Percentiles rank a stretch among this genome's conserved stretches.
phyloP scores from a whole-genome alignment of 2,113 vertebrate genomes.

The Ophthalmolycus amberensis region DNA sequence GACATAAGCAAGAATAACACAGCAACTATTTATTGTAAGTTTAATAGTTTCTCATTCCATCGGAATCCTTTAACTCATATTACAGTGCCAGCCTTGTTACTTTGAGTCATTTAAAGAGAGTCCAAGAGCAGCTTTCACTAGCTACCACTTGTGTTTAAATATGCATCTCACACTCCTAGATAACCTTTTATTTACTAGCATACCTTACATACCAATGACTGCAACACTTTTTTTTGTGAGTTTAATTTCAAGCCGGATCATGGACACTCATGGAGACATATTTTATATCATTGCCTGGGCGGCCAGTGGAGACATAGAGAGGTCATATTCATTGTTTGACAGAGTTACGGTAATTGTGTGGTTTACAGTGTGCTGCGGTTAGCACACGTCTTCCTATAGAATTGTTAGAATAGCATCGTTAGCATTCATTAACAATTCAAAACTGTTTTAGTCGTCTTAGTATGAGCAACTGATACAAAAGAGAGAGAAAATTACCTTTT shows the following conservation, averaged over 20 bases:
- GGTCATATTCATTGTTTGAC: constrained; percentile 49
- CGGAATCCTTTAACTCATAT: neutral
- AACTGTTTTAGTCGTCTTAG: neutral
- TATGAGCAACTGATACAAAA: constrained; percentile 22
- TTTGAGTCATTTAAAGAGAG: constrained; percentile 23
- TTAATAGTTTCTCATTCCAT: constrained; percentile 20
- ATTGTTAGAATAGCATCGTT: neutral
- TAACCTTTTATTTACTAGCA: constrained; percentile 66
- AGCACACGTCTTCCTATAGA: constrained; percentile 24
- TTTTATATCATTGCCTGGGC: constrained; percentile 40
- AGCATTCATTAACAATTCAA: constrained; percentile 17
- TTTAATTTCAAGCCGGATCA: constrained; percentile 44
- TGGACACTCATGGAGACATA: constrained; percentile 36
- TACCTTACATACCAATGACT: constrained; percentile 52
- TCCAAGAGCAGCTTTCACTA: constrained; percentile 17
- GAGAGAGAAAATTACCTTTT: constrained; percentile 21
- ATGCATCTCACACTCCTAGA: constrained; percentile 25
- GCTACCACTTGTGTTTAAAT: constrained; percentile 35
- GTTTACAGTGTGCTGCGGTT: constrained; percentile 40
- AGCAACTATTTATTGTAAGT: neutral
- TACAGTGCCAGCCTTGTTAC: constrained; percentile 20
- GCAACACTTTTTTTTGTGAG: constrained; percentile 64
- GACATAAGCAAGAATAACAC: neutral
- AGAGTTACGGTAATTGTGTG: constrained; percentile 7
- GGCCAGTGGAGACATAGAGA: constrained; percentile 34